Evolutionary conservation across 2,888 invertebrate genomes (phyloP), one percentile per base, ranked within the genome.

Genomic region (Cantharis rufa): DNA sequence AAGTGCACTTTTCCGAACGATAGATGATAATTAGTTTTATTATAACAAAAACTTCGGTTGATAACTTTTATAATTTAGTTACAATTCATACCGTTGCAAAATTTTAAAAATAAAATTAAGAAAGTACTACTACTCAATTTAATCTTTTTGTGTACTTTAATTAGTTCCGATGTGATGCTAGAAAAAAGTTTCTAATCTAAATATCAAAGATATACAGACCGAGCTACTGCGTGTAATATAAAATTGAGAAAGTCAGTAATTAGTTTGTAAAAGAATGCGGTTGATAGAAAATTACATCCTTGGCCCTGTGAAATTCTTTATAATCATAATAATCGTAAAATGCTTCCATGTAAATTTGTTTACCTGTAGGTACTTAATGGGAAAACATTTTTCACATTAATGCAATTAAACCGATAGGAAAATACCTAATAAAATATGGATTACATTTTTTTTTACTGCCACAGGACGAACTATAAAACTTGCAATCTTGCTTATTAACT

Each of bases 121-220:
- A 48, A 48, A 48, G 48, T n/a, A 48, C n/a, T n/a, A 48, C n/a
- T 48, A 48, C 48, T 48, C 48, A 1, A 48, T 48, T 48, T 48
- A 48, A n/a, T 48, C 48, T 48, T 48, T 48, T 48, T 48, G 48
- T 48, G 48, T 48, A n/a, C 48, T 48, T 48, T 48, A 48, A 48
- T 48, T 48, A n/a, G 48, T n/a, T 48, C n/a, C 48, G 48, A 48
- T n/a, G n/a, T 13, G 48, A 61, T 72, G 69, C 69, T 71, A 78
- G 71, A 70, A 77, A 77, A 78, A 75, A 72, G 75, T 78, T 78
- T 78, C 78, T 75, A 78, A 75, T 78, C 78, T 78, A 75, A 78
- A 78, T 78, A 78, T 78, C 78, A 78, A 78, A 78, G 78, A 75
- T 71, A 70, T 73, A 69, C 78, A 77, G 71, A 74, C 69, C 71